phyloP scores from a whole-genome alignment of 1,140 invertebrate genomes.

The Frieseomelitta varia region DNA sequence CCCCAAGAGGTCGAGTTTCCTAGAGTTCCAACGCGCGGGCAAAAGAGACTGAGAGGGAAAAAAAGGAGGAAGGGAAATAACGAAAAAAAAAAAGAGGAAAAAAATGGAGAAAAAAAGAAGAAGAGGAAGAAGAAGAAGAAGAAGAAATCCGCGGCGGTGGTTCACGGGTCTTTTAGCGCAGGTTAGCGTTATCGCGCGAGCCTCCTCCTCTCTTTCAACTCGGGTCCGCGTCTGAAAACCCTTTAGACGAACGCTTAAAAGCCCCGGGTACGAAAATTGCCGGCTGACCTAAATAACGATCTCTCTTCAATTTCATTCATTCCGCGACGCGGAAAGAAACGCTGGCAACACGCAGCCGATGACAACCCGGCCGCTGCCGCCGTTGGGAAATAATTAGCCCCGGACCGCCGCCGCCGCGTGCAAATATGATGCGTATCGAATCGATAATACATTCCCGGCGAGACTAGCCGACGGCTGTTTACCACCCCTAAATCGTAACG shows the following conservation, averaged over 20 bases:
- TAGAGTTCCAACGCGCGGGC: background rate
- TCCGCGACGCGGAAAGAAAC: conserved; percentile 25
- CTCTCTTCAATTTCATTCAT: conserved; percentile 47
- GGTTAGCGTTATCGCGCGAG: conserved; percentile 30
- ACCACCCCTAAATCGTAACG: background rate
- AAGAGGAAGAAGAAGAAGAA: background rate
- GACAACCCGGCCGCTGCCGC: conserved; percentile 9
- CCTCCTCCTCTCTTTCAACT: background rate
- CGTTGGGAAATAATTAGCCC: conserved; percentile 39
- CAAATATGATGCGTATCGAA: conserved; percentile 54
- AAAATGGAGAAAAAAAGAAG: background rate
- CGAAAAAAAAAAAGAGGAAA: background rate
- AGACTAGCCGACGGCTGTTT: background rate
- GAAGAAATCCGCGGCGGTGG: background rate
- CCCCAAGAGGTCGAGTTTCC: background rate
- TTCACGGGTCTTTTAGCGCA: conserved; percentile 6
- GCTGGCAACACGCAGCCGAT: conserved; percentile 21
- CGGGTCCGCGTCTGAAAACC: conserved; percentile 7
- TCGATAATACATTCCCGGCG: conserved; percentile 38
- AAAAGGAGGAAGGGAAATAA: background rate
- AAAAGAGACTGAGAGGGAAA: background rate
- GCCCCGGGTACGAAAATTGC: conserved; percentile 55
- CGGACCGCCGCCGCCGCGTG: conserved; percentile 9
- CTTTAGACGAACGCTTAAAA: conserved; percentile 50
- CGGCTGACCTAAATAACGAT: conserved; percentile 57